Evolutionary conservation across 2,888 invertebrate genomes (phyloP), one percentile per base, ranked within the genome.

Genomic region (Cryptophagus acutangulus): DNA sequence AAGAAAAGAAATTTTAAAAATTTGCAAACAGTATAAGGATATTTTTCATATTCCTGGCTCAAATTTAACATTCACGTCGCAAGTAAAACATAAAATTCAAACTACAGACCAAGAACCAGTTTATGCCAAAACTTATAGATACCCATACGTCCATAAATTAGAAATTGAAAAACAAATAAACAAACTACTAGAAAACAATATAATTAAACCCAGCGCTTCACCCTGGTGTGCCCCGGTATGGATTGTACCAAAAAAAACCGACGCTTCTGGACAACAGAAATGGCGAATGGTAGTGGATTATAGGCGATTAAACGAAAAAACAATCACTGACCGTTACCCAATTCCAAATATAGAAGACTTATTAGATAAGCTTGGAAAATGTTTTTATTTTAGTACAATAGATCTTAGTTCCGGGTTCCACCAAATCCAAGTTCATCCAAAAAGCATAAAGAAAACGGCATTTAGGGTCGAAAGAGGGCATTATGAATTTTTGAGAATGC

Each of bases 221-320:
- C 51, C 54, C 8, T 57, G 46, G 49, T 41, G 41, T 6, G 40
- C 41, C 13, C 55, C 56, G 4, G 40, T 57, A 17, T 54, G 49
- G 52, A 40, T 58, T 2, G 54, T 58, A 6, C 51, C 56, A 1
- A 52, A 58, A 40, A 56, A 57, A 44, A 5, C 28, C 2, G 57
- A 57, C 31, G 48, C 53, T 2, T 44, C 50, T 8, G 55, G 55
- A n/a, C 40, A 46, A 42, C 31, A 28, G 17, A 51, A 53, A 43
- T 52, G 43, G 41, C 18, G 55, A 20, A 40, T 56, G 8, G 54
- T 54, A 3, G 41, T 54, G 2, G 55, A 54, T 25, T 56, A 51
- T 43, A 2, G 61, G 40, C 33, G 60, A 54, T 12, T 55, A 47
- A 62, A 63, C 40, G 55, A 56, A 33, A 49, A 52, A 39, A 61